Conservation (phyloP, 2,888 invertebrate genomes). For the Norana najaformis region DNA sequence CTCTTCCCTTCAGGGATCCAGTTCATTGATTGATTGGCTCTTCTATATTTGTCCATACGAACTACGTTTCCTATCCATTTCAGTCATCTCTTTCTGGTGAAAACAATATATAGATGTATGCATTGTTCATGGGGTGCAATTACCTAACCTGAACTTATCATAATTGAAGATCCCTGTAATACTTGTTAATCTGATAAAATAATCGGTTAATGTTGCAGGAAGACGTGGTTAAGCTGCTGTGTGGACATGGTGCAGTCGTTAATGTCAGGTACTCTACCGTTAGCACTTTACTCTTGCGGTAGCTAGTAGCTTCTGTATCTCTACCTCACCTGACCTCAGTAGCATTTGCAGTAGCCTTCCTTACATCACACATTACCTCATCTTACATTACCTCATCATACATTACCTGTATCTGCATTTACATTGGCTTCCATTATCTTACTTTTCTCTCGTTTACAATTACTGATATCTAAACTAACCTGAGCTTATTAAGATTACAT, state of each 20-base stretch:
- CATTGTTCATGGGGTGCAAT: too few species aligned
- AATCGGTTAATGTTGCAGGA: slow-evolving; percentile 57
- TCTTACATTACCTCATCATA: neutral
- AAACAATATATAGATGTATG: too few species aligned
- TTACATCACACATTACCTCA: neutral
- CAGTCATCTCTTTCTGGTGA: too few species aligned
- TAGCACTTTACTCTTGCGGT: too few species aligned
- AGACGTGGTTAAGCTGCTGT: slow-evolving; percentile 86
- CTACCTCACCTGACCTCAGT: neutral
- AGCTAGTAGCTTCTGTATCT: neutral
- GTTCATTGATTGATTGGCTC: too few species aligned
- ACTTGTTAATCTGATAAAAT: neutral
- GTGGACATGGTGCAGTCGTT: slow-evolving; percentile 73
- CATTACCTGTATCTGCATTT: neutral
- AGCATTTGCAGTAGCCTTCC: neutral
- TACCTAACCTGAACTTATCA: too few species aligned
- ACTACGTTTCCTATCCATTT: too few species aligned
- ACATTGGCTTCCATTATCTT: neutral
- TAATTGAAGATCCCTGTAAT: too few species aligned
- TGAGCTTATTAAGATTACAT: neutral
- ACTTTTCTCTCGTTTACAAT: neutral
- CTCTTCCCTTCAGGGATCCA: too few species aligned
- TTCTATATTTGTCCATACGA: too few species aligned
- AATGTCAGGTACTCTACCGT: slow-evolving; percentile 28
- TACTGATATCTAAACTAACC: neutral